These are phyloP conservation scores for Drosophila multiciliata DNA, from an alignment of 2,888 invertebrate genomes.

Conservation along the genomic window DNA sequence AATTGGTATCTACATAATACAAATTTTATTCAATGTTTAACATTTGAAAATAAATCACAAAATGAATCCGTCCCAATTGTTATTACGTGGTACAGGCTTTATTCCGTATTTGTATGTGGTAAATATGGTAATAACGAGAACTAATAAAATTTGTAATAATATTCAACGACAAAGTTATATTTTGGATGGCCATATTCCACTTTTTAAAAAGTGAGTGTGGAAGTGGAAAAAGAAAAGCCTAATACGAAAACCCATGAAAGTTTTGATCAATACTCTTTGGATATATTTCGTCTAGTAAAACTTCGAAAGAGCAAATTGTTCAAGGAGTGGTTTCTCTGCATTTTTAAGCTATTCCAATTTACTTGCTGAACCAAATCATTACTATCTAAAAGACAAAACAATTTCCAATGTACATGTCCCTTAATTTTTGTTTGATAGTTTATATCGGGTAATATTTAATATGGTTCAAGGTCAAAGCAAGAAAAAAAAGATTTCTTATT, in stretches of 20 bases:
- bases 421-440: background rate
- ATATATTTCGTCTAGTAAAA: accelerated
- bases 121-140: background rate
- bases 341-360: background rate
- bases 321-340: accelerated
- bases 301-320: accelerated
- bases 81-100: background rate
- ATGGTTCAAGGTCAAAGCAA: background rate
- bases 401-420: background rate
- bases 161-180: background rate
- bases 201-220: background rate
- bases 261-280: background rate
- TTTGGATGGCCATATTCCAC: background rate
- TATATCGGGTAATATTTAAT: background rate
- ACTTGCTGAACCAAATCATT: background rate
- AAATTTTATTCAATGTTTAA: background rate
- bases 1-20: background rate
- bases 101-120: background rate
- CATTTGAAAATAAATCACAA: background rate
- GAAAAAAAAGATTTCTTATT: background rate
- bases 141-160: background rate
- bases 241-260: background rate
- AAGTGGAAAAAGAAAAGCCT: background rate
- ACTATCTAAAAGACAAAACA: background rate
- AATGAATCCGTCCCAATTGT: background rate